phyloP scores from a whole-genome alignment of 2,797 vertebrate species.

The Notamacropus eugenii region DNA sequence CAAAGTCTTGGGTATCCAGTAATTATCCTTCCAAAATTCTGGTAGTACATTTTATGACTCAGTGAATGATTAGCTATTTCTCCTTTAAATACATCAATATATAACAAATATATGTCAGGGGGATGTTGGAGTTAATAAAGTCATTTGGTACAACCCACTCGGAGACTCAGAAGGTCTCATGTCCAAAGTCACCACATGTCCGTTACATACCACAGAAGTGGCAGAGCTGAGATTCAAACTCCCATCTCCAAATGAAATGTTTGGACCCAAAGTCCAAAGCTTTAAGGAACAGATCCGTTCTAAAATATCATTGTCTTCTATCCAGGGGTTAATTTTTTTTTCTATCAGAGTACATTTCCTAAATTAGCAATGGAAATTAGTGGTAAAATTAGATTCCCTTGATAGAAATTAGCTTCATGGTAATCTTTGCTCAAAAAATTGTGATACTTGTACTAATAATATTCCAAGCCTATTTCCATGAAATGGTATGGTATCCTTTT shows the following conservation, averaged over 20 bases:
- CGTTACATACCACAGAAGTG: neutral
- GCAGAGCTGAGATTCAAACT: neutral
- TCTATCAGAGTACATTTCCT: conserved; percentile 35
- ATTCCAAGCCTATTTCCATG: neutral
- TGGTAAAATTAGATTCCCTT: conserved; percentile 48
- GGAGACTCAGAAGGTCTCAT: neutral
- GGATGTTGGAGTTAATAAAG: neutral
- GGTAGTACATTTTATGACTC: too few species aligned
- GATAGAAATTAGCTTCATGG: conserved; percentile 43
- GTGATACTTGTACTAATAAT: neutral
- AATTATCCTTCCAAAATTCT: too few species aligned
- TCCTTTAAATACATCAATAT: too few species aligned
- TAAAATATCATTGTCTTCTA: neutral
- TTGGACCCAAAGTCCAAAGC: neutral
- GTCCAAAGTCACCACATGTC: neutral
- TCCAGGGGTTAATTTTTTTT: conserved; percentile 41
- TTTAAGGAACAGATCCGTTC: neutral
- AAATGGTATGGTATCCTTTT: neutral
- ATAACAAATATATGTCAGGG: too few species aligned
- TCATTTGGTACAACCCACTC: neutral
- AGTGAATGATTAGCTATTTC: too few species aligned
- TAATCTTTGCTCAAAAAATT: neutral
- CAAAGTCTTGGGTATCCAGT: too few species aligned
- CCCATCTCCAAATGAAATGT: neutral
- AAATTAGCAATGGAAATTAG: conserved; percentile 28